Evolutionary conservation across 2,113 vertebrate species (phyloP), one percentile per base, ranked within the genome.

Genomic region (Rhea americana): DNA sequence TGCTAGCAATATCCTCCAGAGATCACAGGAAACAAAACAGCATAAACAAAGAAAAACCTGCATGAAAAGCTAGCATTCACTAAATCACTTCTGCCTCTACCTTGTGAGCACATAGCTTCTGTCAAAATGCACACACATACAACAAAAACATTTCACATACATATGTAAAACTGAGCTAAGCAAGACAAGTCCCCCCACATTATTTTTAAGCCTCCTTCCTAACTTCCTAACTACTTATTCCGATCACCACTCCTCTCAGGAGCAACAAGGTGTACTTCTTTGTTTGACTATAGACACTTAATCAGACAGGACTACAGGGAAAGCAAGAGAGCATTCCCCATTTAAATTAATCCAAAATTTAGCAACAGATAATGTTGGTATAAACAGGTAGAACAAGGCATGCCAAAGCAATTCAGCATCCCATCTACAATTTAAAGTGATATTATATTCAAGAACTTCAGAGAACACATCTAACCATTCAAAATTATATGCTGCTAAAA

Each of bases 111-210:
- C 5, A 20, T 0, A 24, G 9, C 9, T 66, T 28, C 65, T 45
- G 55, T 9, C 28, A 37, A 26, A 53, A 19, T 8, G 5, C 5
- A 25, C 9, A 13, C 0, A 2, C 11, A 7, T 0, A 37, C 3
- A 11, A 18, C 25, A 53, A 63, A 65, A 56, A 3, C 26, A 22
- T n/a, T 17, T 12, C 70, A 48, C 21, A 39, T 9, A 2, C 0
- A 1, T 0, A 0, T 5, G 5, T 3, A 6, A 41, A 67, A 50
- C 0, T 5, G 8, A 68, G 39, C 16, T 19, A 68, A 41, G 32
- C 28, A 35, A 59, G 63, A 41, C 55, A 41, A 59, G 19, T 53
- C 15, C 35, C 15, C 62, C 68, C 32, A 26, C 39, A 10, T 20
- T 6, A 1, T 1, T n/a, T 63, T 21, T 18, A 10, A 14, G 25